Percentiles rank a stretch among this genome's conserved stretches.
phyloP scores from a whole-genome alignment of 2,888 invertebrate genomes.

The Cryptocheilus praepositus region DNA sequence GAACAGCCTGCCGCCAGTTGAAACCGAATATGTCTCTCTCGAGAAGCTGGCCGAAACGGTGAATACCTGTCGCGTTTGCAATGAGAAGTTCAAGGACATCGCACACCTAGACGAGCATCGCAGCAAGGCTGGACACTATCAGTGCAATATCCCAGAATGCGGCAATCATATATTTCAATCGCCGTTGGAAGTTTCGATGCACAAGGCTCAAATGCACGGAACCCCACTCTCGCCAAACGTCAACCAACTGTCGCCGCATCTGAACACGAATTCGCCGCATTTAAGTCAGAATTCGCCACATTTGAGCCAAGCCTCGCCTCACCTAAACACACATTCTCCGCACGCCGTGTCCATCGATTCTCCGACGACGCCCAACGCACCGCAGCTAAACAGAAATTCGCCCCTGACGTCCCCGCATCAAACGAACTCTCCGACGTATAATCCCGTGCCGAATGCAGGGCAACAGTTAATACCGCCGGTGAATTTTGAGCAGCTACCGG shows the following conservation, averaged over 20 bases:
- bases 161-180: constrained; percentile 65
- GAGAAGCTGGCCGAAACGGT: constrained; percentile 79
- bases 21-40: constrained; percentile 81
- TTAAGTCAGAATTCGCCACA: constrained; percentile 57
- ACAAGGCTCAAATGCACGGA: constrained; percentile 68
- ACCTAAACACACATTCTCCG: constrained; percentile 56
- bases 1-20: constrained; percentile 55
- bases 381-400: constrained; percentile 54
- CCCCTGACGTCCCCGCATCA: constrained; percentile 67
- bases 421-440: constrained; percentile 62
- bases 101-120: constrained; percentile 77
- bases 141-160: constrained; percentile 73
- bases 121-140: constrained; percentile 78
- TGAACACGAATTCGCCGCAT: constrained; percentile 60
- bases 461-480: constrained; percentile 66
- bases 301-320: constrained; percentile 58
- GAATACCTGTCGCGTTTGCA: constrained; percentile 79
- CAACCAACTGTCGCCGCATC: constrained; percentile 59
- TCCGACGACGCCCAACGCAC: constrained; percentile 52
- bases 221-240: constrained; percentile 62
- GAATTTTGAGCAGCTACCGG: constrained; percentile 70
- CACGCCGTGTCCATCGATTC: constrained; percentile 58
- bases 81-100: constrained; percentile 78
- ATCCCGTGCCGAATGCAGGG: constrained; percentile 34
- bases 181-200: constrained; percentile 62